These are phyloP conservation scores for Tineola bisselliella DNA, from an alignment of 2,888 invertebrate species.

Conservation along the genomic window DNA sequence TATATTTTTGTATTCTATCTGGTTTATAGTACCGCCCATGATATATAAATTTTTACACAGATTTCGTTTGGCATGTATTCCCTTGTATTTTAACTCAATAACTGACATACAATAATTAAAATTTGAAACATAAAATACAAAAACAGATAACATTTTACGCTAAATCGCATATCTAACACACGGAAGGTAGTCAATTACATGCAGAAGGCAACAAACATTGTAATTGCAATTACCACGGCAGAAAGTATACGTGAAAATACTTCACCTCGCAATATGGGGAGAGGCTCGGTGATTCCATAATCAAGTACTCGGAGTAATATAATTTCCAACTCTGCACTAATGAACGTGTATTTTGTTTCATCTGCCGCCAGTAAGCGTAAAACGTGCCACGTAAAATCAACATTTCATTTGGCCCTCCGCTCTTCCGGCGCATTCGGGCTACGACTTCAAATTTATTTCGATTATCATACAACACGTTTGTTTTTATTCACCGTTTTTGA, in stretches of 20 bases:
- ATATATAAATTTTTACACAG: too few species aligned
- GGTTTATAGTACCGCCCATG: too few species aligned
- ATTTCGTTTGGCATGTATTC: too few species aligned
- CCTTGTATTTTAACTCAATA: too few species aligned
- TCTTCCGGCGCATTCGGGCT: slow-evolving; percentile 23
- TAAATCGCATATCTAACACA: neutral
- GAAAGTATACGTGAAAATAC: slow-evolving; percentile 11
- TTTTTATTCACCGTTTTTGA: slow-evolving; percentile 32
- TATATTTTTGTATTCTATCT: too few species aligned
- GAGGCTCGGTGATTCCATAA: slow-evolving; percentile 43
- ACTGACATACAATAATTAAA: too few species aligned
- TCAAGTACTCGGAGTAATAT: slow-evolving; percentile 49
- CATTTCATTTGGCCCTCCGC: slow-evolving; percentile 40
- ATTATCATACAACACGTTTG: slow-evolving; percentile 27
- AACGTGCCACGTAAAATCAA: slow-evolving; percentile 49
- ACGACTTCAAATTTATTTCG: slow-evolving; percentile 42
- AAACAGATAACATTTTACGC: neutral
- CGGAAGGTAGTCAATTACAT: slow-evolving; percentile 3
- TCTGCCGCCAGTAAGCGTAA: slow-evolving; percentile 44
- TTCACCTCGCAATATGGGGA: slow-evolving; percentile 25
- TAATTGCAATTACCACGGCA: slow-evolving; percentile 10
- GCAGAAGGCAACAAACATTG: slow-evolving; percentile 8
- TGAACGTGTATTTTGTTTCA: slow-evolving; percentile 64
- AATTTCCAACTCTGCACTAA: slow-evolving; percentile 55
- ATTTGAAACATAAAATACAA: neutral